A percentile compares a stretch with the other conserved stretches of the same genome.
Evolutionary conservation across 2,888 invertebrate genomes (phyloP).

Genomic region (Lepetodrilus schrolli): DNA sequence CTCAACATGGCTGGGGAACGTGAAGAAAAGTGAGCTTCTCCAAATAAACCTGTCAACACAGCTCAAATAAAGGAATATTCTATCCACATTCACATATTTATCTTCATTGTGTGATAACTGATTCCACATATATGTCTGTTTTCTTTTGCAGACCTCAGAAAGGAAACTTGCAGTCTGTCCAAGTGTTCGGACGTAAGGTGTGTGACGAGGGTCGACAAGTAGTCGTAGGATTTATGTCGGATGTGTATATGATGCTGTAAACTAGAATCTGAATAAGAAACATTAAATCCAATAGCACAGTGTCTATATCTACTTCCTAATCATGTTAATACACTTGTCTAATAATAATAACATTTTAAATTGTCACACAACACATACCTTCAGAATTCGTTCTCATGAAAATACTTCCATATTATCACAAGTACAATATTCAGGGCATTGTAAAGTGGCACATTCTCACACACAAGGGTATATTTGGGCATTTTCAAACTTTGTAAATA

Average conservation of each 20-base stretch:
- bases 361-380: no score
- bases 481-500: no score
- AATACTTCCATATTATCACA: no score
- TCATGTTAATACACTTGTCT: no score
- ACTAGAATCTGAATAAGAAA: no score
- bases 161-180: slow-evolving; percentile 83
- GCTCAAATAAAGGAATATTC: neutral
- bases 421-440: no score
- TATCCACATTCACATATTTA: neutral
- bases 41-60: neutral
- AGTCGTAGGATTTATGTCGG: neutral
- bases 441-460: no score
- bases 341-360: no score
- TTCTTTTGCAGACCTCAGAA: slow-evolving; percentile 49
- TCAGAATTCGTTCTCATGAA: no score
- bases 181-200: slow-evolving; percentile 72
- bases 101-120: neutral
- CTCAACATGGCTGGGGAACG: slow-evolving; percentile 18
- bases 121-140: neutral
- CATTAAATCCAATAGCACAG: no score
- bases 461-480: no score
- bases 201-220: slow-evolving; percentile 11
- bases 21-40: slow-evolving; percentile 6
- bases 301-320: neutral
- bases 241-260: no score